A percentile compares a stretch with the other conserved stretches of the same genome.
These are phyloP conservation scores for Columba livia DNA, from an alignment of 2,113 vertebrate species.

Conservation along the genomic window DNA sequence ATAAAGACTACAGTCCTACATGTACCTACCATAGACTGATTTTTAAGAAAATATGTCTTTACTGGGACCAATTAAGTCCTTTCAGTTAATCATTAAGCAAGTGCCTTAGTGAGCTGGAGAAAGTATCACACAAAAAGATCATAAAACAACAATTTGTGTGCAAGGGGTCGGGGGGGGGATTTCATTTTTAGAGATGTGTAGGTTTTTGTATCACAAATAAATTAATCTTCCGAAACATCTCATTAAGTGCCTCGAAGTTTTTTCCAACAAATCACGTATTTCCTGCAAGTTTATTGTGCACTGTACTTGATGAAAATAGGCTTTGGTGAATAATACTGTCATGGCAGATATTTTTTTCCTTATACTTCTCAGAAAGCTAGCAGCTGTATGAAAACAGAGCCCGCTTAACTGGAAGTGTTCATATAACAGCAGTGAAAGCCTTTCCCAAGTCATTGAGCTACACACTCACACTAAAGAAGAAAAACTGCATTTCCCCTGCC, in stretches of 20 bases:
- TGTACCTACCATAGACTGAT: not conserved
- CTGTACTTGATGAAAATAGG: not conserved
- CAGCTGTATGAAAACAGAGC: slow-evolving; percentile 24
- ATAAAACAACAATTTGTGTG: not conserved
- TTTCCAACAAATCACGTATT: not conserved
- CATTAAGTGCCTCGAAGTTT: not conserved
- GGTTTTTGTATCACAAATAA: not conserved
- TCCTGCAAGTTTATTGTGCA: not conserved
- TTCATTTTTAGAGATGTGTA: not conserved
- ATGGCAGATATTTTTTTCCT: not conserved
- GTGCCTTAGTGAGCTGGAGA: not conserved
- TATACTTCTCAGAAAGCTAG: not conserved
- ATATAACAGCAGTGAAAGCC: not conserved
- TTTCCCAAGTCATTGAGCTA: not conserved
- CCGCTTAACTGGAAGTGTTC: not conserved
- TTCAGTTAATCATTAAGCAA: not conserved
- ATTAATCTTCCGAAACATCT: not conserved
- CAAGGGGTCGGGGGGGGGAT: not conserved
- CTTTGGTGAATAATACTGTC: not conserved
- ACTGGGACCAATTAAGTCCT: not conserved
- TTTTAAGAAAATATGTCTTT: not conserved
- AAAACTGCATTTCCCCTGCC: not conserved
- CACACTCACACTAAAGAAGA: not conserved
- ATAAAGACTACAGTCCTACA: not conserved
- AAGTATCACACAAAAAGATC: not conserved